phyloP scores from a whole-genome alignment of 2,888 invertebrate genomes.

The Mycalesis mineus region DNA sequence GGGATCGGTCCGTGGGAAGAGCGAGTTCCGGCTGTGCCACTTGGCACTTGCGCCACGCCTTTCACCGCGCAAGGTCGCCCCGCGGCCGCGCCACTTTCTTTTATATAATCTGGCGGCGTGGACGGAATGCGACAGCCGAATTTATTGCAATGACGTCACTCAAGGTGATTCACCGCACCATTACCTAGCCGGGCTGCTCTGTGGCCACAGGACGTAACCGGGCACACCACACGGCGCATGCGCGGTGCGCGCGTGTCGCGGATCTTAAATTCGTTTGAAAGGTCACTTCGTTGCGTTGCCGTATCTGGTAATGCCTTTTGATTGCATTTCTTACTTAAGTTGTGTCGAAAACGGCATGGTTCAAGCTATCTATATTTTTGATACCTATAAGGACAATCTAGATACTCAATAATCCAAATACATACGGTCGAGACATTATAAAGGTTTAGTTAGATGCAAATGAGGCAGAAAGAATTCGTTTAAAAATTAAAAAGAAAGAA shows the following conservation, averaged over 20 bases:
- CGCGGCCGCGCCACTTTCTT: constrained; percentile 76
- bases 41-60: constrained; percentile 72
- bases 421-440: too few relatives aligned
- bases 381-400: too few relatives aligned
- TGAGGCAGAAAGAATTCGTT: too few relatives aligned
- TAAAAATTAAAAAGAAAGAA: too few relatives aligned
- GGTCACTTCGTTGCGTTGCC: constrained; percentile 2
- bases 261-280: constrained; percentile 16
- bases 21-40: constrained; percentile 74
- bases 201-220: constrained; percentile 22
- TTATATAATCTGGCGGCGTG: constrained; percentile 61
- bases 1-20: constrained; percentile 67
- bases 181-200: constrained; percentile 24
- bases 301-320: background rate
- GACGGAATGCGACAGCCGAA: constrained; percentile 71
- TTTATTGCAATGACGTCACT: constrained; percentile 68
- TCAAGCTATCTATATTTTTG: too few relatives aligned
- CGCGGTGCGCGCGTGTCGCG: constrained; percentile 9
- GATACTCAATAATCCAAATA: too few relatives aligned
- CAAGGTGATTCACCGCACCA: constrained; percentile 58
- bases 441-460: too few relatives aligned
- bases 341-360: background rate
- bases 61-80: constrained; percentile 74
- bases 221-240: constrained; percentile 9
- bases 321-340: background rate